Evolutionary conservation across 2,797 vertebrate genomes (phyloP).

Genomic region (Remorina albescens): DNA sequence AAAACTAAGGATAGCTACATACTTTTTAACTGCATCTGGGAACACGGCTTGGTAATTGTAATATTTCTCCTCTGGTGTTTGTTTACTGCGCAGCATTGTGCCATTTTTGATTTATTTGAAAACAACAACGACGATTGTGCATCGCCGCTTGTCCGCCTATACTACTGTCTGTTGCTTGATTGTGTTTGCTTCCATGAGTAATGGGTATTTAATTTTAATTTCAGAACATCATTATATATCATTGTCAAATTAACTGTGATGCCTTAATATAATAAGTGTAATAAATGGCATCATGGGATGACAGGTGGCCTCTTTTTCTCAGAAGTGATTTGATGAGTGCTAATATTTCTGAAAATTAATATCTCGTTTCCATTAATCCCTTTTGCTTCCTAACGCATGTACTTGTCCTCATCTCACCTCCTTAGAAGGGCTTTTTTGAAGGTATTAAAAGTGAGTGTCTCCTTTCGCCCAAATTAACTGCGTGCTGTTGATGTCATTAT

Average conservation of each 20-base stretch:
- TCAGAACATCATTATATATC: slow-evolving; percentile 50
- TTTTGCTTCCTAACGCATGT: slow-evolving; percentile 4
- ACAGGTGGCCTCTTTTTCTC: slow-evolving; percentile 42
- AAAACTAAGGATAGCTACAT: neutral
- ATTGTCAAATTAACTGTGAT: slow-evolving; percentile 65
- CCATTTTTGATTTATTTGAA: slow-evolving; percentile 5
- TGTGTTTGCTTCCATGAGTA: slow-evolving; percentile 41
- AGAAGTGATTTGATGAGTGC: slow-evolving; percentile 55
- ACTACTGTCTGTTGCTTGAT: neutral
- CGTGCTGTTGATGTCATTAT: too few species aligned
- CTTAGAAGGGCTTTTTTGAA: neutral
- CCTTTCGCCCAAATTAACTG: neutral
- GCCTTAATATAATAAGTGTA: slow-evolving; percentile 62
- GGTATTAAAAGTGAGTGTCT: neutral
- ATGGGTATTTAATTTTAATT: slow-evolving; percentile 53
- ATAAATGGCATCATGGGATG: slow-evolving; percentile 61
- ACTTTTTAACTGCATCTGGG: slow-evolving; percentile 8
- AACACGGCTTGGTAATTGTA: neutral
- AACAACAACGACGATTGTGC: neutral
- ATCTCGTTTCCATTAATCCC: slow-evolving; percentile 45
- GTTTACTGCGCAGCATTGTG: neutral
- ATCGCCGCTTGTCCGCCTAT: neutral
- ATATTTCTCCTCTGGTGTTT: neutral
- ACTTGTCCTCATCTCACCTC: neutral
- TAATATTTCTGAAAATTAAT: slow-evolving; percentile 54